These are phyloP conservation scores for Pseudopleuronectes americanus DNA, from an alignment of 2,797 vertebrate species.

Conservation along the genomic window DNA sequence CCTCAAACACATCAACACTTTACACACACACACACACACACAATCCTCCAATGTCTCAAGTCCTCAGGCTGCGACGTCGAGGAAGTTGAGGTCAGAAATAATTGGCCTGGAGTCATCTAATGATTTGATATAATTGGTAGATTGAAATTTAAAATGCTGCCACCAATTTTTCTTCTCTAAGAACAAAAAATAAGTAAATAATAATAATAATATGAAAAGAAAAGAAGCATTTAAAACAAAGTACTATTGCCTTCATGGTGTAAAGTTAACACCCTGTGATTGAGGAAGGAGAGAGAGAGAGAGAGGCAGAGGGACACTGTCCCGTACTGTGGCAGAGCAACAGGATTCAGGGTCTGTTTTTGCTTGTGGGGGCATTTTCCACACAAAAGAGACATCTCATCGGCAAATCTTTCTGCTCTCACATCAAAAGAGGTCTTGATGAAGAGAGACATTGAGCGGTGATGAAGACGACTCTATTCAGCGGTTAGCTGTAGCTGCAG, in stretches of 20 bases:
- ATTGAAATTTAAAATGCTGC: conserved; percentile 11
- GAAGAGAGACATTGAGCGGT: conserved; percentile 61
- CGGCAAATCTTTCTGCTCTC: conserved; percentile 46
- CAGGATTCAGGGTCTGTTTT: conserved; percentile 60
- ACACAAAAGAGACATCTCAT: conserved; percentile 60
- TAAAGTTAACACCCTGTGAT: conserved; percentile 14
- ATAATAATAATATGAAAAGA: neutral
- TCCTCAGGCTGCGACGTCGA: conserved; percentile 25
- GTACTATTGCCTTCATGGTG: neutral
- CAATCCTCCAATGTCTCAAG: conserved; percentile 34
- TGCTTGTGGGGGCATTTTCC: conserved; percentile 54
- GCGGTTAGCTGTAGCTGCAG: conserved; percentile 53
- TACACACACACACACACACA: conserved; percentile 7
- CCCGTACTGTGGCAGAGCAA: conserved; percentile 31
- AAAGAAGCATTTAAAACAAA: conserved; percentile 23
- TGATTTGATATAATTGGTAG: conserved; percentile 19
- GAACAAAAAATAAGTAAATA: conserved; percentile 6
- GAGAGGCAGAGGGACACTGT: conserved; percentile 30
- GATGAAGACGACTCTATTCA: conserved; percentile 54
- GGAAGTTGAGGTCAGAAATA: conserved; percentile 40
- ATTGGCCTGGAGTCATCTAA: conserved; percentile 8
- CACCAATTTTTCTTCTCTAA: neutral
- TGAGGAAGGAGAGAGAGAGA: conserved; percentile 24
- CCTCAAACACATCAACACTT: neutral
- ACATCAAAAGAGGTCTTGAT: conserved; percentile 51